Conservation (phyloP, 2,113 vertebrate genomes). For the Prietella phreatophila region DNA sequence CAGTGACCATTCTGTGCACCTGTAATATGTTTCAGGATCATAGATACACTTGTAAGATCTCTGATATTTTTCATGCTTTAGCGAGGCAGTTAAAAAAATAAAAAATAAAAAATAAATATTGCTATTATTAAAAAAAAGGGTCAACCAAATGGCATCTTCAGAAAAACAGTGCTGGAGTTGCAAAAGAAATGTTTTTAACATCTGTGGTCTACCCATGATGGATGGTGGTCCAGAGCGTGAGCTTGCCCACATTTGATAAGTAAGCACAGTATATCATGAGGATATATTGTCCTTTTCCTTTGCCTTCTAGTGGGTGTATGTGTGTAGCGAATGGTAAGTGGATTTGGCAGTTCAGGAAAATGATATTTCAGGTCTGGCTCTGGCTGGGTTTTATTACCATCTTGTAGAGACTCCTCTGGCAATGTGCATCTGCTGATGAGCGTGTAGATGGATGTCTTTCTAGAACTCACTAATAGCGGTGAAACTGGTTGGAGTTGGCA, state of each 20-base stretch:
- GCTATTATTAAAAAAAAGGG: neutral
- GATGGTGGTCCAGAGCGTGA: slow-evolving; percentile 27
- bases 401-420: slow-evolving; percentile 18
- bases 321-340: neutral
- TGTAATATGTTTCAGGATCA: neutral
- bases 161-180: slow-evolving; percentile 2
- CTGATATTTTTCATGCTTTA: neutral
- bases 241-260: slow-evolving; percentile 24
- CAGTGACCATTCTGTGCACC: neutral
- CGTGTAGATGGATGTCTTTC: slow-evolving; percentile 31
- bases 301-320: neutral
- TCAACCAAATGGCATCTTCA: slow-evolving; percentile 10
- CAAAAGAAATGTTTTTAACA: slow-evolving; percentile 7
- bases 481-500: slow-evolving; percentile 5
- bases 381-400: slow-evolving; percentile 36
- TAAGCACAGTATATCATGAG: slow-evolving; percentile 35
- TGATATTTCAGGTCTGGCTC: slow-evolving; percentile 36
- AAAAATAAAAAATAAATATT: neutral
- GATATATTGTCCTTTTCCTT: slow-evolving; percentile 21
- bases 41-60: neutral
- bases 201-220: slow-evolving; percentile 29
- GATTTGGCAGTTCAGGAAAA: slow-evolving; percentile 29
- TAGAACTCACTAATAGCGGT: slow-evolving; percentile 8
- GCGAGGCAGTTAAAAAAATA: neutral
- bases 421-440: slow-evolving; percentile 48